phyloP scores from a whole-genome alignment of 2,797 vertebrate species.

The Enteromius paludinosus region DNA sequence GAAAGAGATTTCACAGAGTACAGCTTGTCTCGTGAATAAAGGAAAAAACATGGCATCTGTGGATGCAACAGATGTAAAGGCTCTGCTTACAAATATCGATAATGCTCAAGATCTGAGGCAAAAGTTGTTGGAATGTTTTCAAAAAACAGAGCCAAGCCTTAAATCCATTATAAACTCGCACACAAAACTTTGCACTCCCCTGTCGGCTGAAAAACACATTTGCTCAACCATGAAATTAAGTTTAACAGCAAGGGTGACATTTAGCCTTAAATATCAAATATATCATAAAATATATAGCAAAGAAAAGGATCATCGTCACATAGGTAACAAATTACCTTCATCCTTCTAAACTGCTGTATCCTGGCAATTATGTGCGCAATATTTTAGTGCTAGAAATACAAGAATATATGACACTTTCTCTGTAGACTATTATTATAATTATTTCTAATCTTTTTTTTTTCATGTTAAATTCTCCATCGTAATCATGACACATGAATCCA shows the following conservation, averaged over 20 bases:
- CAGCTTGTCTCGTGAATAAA: background rate
- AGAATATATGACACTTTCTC: background rate
- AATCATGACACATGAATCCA: background rate
- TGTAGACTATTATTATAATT: background rate
- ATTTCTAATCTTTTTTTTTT: background rate
- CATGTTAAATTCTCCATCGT: background rate
- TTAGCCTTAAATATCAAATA: conserved; percentile 18
- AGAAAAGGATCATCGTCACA: background rate
- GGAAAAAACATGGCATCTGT: background rate
- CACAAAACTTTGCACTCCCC: background rate
- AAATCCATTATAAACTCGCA: conserved; percentile 16
- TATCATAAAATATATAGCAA: background rate
- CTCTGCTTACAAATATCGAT: background rate
- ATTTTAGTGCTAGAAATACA: background rate
- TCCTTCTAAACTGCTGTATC: background rate
- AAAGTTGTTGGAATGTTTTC: conserved; percentile 35
- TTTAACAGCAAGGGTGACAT: conserved; percentile 20
- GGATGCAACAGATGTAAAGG: background rate
- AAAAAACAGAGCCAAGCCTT: background rate
- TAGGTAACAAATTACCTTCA: background rate
- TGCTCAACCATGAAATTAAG: conserved; percentile 54
- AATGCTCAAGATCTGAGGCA: conserved; percentile 32
- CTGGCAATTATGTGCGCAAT: background rate
- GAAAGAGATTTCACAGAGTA: background rate
- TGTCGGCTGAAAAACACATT: background rate